Conservation (phyloP, 2,113 vertebrate species). For the Apistogramma diplotaenia region DNA sequence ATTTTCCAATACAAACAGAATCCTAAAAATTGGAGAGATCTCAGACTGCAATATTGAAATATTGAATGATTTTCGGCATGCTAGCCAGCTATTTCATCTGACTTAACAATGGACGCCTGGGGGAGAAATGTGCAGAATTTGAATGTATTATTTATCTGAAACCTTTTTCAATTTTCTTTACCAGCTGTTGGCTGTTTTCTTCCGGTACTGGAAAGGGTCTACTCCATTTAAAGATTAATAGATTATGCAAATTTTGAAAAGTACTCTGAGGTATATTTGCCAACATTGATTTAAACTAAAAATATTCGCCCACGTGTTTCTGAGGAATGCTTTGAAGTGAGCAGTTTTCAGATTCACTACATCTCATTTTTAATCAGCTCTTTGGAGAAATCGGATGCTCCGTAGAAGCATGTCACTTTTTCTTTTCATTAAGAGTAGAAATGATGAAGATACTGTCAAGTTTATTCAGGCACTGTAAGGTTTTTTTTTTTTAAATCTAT, state of each 20-base stretch:
- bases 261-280: conserved; percentile 40
- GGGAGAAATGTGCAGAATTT: conserved; percentile 35
- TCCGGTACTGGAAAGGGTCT: background rate
- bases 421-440: conserved; percentile 21
- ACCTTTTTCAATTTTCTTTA: conserved; percentile 41
- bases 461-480: conserved; percentile 6
- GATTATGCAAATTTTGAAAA: conserved; percentile 31
- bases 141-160: conserved; percentile 60
- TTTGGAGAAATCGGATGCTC: conserved; percentile 15
- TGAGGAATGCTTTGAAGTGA: conserved; percentile 36
- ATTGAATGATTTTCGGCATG: conserved; percentile 31
- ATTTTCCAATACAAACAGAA: conserved; percentile 10
- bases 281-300: conserved; percentile 45
- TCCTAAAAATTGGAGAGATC: conserved; percentile 7
- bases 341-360: conserved; percentile 8
- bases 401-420: background rate
- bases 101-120: conserved; percentile 37
- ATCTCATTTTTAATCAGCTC: conserved; percentile 40
- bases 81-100: conserved; percentile 20
- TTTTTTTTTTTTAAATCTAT: background rate
- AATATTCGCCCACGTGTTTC: conserved; percentile 22
- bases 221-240: conserved; percentile 44
- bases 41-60: conserved; percentile 27
- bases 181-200: conserved; percentile 25
- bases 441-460: conserved; percentile 19